Evolutionary conservation across 2,797 vertebrate genomes (phyloP).

Genomic region (Decapterus maruadsi): DNA sequence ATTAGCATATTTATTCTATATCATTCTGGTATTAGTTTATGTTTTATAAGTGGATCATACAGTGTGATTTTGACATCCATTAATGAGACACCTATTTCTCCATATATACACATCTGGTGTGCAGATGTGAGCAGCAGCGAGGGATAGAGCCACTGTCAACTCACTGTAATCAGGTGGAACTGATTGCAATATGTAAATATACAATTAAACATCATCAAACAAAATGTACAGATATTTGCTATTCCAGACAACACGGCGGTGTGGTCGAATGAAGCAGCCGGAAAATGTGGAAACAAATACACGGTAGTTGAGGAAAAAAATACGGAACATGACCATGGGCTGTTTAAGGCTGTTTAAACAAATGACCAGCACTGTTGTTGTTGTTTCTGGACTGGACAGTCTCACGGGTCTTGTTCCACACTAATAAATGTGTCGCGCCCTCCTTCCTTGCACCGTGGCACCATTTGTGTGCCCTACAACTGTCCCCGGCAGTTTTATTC

Average conservation of each 20-base stretch:
- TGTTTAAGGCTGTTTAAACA: constrained; percentile 35
- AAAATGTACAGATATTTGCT: background rate
- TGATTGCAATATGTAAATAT: constrained; percentile 4
- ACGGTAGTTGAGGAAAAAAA: background rate
- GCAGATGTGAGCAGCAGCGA: background rate
- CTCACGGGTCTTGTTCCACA: constrained; percentile 46
- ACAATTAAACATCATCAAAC: background rate
- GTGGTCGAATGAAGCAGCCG: background rate
- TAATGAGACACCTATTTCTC: background rate
- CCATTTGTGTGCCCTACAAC: constrained; percentile 35
- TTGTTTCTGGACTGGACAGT: constrained; percentile 38
- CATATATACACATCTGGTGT: background rate
- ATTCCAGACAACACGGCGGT: background rate
- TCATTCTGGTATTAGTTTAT: background rate
- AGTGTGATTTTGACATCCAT: background rate
- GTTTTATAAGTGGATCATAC: background rate
- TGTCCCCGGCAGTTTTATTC: constrained; percentile 41
- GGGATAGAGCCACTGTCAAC: background rate
- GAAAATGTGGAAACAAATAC: background rate
- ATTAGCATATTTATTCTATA: background rate
- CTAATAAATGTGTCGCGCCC: constrained; percentile 48
- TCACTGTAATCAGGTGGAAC: background rate
- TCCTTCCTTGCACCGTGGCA: constrained; percentile 26
- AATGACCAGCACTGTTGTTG: constrained; percentile 10
- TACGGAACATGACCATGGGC: constrained; percentile 2